Percentiles rank a stretch among this genome's conserved stretches.
These are phyloP conservation scores for Pituophis catenifer DNA, from an alignment of 2,113 vertebrate species.

Conservation along the genomic window DNA sequence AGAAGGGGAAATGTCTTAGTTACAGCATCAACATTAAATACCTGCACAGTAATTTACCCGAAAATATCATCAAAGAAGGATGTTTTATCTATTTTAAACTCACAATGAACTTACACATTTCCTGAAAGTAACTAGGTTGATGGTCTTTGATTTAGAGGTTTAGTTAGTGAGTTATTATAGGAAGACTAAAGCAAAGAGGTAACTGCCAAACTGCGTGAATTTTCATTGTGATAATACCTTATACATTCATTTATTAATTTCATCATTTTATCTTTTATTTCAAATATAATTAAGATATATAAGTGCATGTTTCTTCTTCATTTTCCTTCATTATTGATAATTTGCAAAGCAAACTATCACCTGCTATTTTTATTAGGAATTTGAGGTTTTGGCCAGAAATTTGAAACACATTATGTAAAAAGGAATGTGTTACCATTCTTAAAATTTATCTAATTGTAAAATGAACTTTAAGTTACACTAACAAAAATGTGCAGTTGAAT, in stretches of 20 bases:
- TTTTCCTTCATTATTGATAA: not conserved
- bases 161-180: not conserved
- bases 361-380: not conserved
- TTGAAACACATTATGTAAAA: not conserved
- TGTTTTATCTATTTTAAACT: slow-evolving; percentile 34
- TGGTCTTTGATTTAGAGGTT: slow-evolving; percentile 24
- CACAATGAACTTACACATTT: slow-evolving; percentile 36
- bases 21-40: slow-evolving; percentile 79
- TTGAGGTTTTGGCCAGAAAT: not conserved
- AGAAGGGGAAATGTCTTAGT: slow-evolving; percentile 77
- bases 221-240: not conserved
- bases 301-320: not conserved
- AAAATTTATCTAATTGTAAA: accelerated
- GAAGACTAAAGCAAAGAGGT: not conserved
- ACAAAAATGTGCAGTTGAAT: slow-evolving; percentile 36
- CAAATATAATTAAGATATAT: slow-evolving; percentile 12
- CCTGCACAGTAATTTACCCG: slow-evolving; percentile 84
- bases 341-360: not conserved
- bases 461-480: slow-evolving; percentile 21
- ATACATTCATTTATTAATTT: not conserved
- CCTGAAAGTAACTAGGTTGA: not conserved
- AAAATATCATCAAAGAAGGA: slow-evolving; percentile 41
- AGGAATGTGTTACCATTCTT: not conserved
- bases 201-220: not conserved
- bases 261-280: slow-evolving; percentile 13